Percentiles rank a stretch among this genome's conserved stretches.
Conservation (phyloP, 2,113 vertebrate species). For the Sigmodon hispidus region DNA sequence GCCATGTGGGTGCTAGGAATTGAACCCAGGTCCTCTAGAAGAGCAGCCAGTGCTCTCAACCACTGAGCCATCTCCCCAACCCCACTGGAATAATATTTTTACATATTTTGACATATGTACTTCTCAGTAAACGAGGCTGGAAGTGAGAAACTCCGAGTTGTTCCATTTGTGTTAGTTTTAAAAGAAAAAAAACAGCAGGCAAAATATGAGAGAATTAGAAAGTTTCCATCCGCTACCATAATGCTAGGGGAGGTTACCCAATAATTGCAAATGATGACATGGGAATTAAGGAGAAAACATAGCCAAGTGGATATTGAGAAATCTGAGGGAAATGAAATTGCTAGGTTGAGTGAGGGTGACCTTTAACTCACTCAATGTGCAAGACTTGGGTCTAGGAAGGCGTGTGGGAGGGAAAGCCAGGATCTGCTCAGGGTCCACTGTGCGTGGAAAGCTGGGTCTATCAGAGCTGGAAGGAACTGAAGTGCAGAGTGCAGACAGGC, state of each 20-base stretch:
- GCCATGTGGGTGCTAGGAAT: not conserved
- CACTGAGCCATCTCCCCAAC: not conserved
- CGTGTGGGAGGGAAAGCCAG: not conserved
- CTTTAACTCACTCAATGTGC: not conserved
- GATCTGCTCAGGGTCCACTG: not conserved
- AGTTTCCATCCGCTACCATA: not conserved
- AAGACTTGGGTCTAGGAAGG: not conserved
- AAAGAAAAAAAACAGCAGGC: not conserved
- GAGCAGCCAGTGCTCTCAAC: not conserved
- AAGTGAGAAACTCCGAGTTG: not conserved
- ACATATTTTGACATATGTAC: not conserved
- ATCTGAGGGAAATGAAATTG: slow-evolving; percentile 33
- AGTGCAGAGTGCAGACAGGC: not conserved
- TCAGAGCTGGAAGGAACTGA: accelerated
- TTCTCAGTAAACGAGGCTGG: not conserved
- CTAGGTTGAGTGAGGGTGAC: not conserved
- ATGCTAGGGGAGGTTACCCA: not conserved
- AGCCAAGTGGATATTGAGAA: slow-evolving; percentile 50
- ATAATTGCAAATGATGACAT: not conserved
- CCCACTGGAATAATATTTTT: not conserved
- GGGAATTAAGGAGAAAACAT: not conserved
- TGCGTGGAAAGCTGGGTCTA: not conserved
- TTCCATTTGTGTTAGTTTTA: slow-evolving; percentile 14
- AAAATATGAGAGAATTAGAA: not conserved
- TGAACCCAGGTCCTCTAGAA: not conserved